Evolutionary conservation across 1,140 invertebrate species (phyloP).

Genomic region (Drosophila miranda): DNA sequence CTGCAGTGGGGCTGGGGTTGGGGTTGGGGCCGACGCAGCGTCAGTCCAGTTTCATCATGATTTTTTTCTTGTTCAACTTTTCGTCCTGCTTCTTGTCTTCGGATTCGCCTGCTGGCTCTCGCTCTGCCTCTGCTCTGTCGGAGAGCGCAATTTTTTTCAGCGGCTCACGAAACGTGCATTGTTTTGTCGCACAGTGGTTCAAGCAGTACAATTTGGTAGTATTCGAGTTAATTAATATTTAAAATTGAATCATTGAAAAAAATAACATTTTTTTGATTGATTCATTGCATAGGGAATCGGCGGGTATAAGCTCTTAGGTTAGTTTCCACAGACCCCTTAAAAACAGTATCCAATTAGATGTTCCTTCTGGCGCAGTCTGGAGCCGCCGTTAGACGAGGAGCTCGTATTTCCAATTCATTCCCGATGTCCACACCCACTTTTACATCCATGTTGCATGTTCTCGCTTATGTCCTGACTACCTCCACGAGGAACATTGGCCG

Average conservation of each 20-base stretch:
- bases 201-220: background rate
- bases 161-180: conserved; percentile 63
- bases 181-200: conserved; percentile 70
- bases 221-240: conserved; percentile 6
- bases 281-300: background rate
- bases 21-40: conserved; percentile 56
- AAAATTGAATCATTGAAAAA: background rate
- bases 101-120: conserved; percentile 61
- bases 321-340: conserved; percentile 13
- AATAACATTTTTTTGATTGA: background rate
- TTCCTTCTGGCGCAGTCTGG: no score
- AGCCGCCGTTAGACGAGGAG: conserved; percentile 18
- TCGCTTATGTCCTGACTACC: conserved; percentile 50
- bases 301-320: background rate
- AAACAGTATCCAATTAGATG: conserved; percentile 45
- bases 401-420: conserved; percentile 47
- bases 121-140: conserved; percentile 17
- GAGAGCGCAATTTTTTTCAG: conserved; percentile 66
- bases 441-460: conserved; percentile 67
- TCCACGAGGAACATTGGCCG: conserved; percentile 17
- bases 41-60: conserved; percentile 74
- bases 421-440: conserved; percentile 56
- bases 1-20: conserved; percentile 1
- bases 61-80: conserved; percentile 71
- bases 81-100: conserved; percentile 78